Conservation (phyloP, 2,888 invertebrate genomes). For the Zaprionus obscuricornis region DNA sequence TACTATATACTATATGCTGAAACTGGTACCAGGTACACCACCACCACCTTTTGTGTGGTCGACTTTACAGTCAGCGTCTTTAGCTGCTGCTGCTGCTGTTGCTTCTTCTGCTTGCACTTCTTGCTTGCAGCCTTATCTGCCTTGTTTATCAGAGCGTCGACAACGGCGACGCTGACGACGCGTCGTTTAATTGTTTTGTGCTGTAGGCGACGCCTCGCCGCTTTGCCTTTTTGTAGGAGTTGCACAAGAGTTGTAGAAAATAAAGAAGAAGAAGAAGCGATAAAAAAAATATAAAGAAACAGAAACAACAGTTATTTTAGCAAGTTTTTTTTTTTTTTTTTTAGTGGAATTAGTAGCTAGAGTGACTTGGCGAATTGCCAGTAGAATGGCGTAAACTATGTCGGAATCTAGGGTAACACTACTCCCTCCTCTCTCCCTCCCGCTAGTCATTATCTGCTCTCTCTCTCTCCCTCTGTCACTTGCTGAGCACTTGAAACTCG, state of each 20-base stretch:
- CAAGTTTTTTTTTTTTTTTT: conserved; percentile 56
- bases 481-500: conserved; percentile 32
- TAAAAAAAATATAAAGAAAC: conserved; percentile 17
- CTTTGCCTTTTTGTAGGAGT: conserved; percentile 59
- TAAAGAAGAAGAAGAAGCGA: no score
- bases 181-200: conserved; percentile 69
- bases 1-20: no score
- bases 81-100: conserved; percentile 3
- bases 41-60: conserved; percentile 53
- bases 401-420: conserved; percentile 67
- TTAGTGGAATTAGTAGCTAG: conserved; percentile 56
- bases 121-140: conserved; percentile 35
- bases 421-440: neutral
- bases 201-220: conserved; percentile 51
- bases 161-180: conserved; percentile 26
- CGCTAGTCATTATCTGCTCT: no score
- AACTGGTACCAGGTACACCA: conserved; percentile 12
- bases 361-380: conserved; percentile 67
- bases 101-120: conserved; percentile 7
- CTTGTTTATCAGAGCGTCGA: conserved; percentile 66
- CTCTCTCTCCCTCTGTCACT: neutral
- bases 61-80: no score
- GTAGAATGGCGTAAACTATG: conserved; percentile 24
- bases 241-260: conserved; percentile 42
- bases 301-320: conserved; percentile 62